A percentile compares a stretch with the other conserved stretches of the same genome.
phyloP scores from a whole-genome alignment of 1,140 invertebrate species.

The Cheumatopsyche charites region DNA sequence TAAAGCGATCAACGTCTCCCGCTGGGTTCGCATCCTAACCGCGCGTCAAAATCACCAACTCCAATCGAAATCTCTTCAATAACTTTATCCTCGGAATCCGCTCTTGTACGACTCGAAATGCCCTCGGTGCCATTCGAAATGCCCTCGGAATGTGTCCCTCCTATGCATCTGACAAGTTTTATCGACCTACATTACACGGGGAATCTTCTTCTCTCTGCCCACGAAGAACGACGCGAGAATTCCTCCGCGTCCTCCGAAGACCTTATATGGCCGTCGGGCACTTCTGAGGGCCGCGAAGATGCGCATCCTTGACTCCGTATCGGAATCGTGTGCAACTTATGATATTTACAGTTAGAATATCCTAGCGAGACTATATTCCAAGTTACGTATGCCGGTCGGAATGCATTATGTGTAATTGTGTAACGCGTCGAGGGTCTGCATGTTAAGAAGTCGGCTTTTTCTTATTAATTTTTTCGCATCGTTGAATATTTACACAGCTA shows the following conservation, averaged over 20 bases:
- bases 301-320: constrained; percentile 25
- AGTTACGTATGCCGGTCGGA: no score
- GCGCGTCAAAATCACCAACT: neutral
- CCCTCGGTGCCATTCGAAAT: constrained; percentile 5
- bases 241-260: constrained; percentile 12
- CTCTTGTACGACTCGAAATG: neutral
- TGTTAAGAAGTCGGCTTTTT: no score
- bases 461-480: no score
- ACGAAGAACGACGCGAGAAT: constrained; percentile 16
- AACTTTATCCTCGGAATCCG: neutral
- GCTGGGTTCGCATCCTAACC: neutral
- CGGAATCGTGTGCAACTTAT: no score
- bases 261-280: constrained; percentile 19
- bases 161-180: constrained; percentile 28
- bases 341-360: no score
- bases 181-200: constrained; percentile 36
- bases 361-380: no score
- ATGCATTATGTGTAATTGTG: no score
- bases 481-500: no score
- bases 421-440: no score
- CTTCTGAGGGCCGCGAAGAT: neutral
- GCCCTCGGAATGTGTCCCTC: constrained; percentile 19
- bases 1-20: no score
- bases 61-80: neutral
- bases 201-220: constrained; percentile 8